Conservation (phyloP, 2,113 vertebrate species). For the Mastomys coucha region DNA sequence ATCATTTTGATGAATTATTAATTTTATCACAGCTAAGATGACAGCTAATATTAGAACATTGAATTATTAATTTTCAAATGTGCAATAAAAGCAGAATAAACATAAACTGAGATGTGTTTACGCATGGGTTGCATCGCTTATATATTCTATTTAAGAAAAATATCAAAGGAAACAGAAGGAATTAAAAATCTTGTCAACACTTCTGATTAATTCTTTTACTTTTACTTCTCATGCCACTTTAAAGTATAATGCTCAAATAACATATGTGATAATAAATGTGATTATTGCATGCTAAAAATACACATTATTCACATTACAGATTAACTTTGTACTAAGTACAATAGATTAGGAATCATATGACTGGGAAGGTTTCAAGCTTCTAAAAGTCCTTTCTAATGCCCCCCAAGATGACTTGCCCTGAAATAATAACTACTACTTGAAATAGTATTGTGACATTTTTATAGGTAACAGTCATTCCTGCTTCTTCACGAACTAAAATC, state of each 20-base stretch:
- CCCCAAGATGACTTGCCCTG: constrained; percentile 23
- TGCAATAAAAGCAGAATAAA: constrained; percentile 89
- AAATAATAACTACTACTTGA: constrained; percentile 55
- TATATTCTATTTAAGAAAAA: constrained; percentile 83
- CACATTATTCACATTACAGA: constrained; percentile 9
- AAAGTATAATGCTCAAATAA: constrained; percentile 58
- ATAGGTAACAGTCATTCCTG: constrained; percentile 39
- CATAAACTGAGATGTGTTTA: constrained; percentile 87
- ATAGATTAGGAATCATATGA: constrained; percentile 48
- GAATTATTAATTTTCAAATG: constrained; percentile 95
- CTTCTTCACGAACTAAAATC: constrained; percentile 52
- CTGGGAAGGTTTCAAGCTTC: neutral
- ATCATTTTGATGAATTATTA: constrained; percentile 94
- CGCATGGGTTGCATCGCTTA: constrained; percentile 80
- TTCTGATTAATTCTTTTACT: constrained; percentile 67
- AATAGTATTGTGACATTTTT: constrained; percentile 48
- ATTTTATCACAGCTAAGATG: constrained; percentile 95
- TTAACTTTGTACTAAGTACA: neutral
- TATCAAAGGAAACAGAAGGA: constrained; percentile 74
- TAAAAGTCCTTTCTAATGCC: neutral
- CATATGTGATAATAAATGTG: constrained; percentile 38
- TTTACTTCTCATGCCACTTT: constrained; percentile 70
- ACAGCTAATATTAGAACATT: constrained; percentile 95
- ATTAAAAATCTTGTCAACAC: constrained; percentile 78
- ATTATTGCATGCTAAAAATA: neutral